Base-by-base conservation (phyloP, 2,888 invertebrate genomes). In the Eristalinus aeneus region DNA sequence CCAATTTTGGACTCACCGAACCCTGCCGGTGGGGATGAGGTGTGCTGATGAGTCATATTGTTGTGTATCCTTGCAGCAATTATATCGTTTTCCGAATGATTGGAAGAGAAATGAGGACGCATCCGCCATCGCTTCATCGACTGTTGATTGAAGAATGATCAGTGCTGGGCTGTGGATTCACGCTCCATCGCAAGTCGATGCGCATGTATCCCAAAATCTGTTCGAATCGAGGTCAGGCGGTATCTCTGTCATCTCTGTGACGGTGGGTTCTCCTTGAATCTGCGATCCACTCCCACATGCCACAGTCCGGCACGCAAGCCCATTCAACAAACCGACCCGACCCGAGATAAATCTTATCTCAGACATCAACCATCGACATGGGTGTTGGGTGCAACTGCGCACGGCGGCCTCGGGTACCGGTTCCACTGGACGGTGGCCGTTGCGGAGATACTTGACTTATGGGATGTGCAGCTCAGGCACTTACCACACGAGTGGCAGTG, bases 11-110 rank as follows among this genome's bases (percentile, higher is more conserved):
- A 53, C 10, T 34, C 10, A 46, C 23, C 46, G 31, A 75, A 46
- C 46, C 6, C 16, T 16, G 46, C 8, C 46, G 46, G 11, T 60
- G 32, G 22, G 27, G 22, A 67, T 23, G 54, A 27, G 56, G 65
- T 56, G 16, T 6, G 39, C 32, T 58, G 67, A 60, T 67, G 75
- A 67, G 75, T 75, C 75, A 75, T 31, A 54, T 46, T 54, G 23
- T 16, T 39, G 46, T 16, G 46, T 46, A 46, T 46, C 46, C 46
- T 46, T 23, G 11, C 53, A 20, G 22, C 54, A 73, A 73, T 73
- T 64, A 64, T 54, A 11, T 56, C 27, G 56, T 65, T 74, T 31
- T 39, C 31, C 74, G 34, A 74, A 56, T 64, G 34, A 74, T 56
- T 72, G 16, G 34, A 4, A 32, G 9, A n/a, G 61, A 63, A 63